Evolutionary conservation across 2,888 invertebrate genomes (phyloP), one percentile per base, ranked within the genome.

Genomic region (Allophyes oxyacanthae): DNA sequence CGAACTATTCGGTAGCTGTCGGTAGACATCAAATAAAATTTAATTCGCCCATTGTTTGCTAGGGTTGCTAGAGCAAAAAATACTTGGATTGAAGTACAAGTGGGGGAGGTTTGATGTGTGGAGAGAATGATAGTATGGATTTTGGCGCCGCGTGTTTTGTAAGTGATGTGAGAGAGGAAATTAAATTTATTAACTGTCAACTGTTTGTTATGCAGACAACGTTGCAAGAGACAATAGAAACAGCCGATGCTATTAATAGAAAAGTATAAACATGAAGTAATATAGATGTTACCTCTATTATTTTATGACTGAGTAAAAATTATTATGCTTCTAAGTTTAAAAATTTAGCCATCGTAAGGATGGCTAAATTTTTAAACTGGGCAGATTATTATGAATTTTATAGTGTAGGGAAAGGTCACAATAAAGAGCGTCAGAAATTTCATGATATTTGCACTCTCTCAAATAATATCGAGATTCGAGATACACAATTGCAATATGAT

Each of bases 1-100:
- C 65, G 64, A 71, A 75, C 79, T 78, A 79, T 83, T 84, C 86
- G 79, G 88, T 85, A 86, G 89, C 88, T 77, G 80, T 77, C 85
- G 83, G 81, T 75, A 77, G 73, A 79, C 81, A 82, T 85, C 83
- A 84, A 89, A 91, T 91, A 90, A 91, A 91, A 88, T 89, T 89
- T 90, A 89, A 92, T 90, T 88, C 78, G 78, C 75, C 87, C 83
- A 87, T 91, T 91, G 89, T 90, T 82, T 83, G 66, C 72, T 60
- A 59, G 77, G 70, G 72, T 68, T 72, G 64, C 58, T 37, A 55
- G 51, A 53, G 58, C 54, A 69, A 64, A 72, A 73, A 75, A 65
- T 61, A n/a, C 20, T 61, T 38, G 37, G 42, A 49, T 43, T 43
- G 44, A 37, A 58, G 41, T 53, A 55, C 26, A 51, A 50, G 48